Conservation (phyloP, 2,797 vertebrate genomes). For the Zalophus californianus region DNA sequence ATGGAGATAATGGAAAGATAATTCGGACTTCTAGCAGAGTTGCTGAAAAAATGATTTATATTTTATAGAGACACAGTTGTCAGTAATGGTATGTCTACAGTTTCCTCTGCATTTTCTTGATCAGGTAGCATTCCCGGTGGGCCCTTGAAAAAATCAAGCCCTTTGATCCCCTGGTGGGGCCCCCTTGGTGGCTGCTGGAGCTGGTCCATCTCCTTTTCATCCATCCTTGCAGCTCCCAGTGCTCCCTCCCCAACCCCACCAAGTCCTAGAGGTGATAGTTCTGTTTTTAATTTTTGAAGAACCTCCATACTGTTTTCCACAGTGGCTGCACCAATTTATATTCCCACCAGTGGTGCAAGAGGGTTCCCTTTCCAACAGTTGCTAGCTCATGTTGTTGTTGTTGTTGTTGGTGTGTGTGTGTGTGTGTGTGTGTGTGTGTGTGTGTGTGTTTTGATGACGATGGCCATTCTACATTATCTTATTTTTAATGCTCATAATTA, state of each 20-base stretch:
- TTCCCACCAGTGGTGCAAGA: neutral
- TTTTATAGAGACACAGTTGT: neutral
- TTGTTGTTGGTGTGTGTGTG: neutral
- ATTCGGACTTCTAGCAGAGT: neutral
- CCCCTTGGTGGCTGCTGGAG: neutral
- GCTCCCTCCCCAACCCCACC: too few relatives aligned
- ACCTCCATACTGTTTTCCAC: neutral
- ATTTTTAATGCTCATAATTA: conserved; percentile 14
- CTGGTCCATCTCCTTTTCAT: neutral
- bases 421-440: too few relatives aligned
- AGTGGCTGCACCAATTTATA: neutral
- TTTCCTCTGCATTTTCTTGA: neutral
- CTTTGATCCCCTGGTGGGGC: neutral
- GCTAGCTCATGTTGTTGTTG: neutral
- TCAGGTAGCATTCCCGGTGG: neutral
- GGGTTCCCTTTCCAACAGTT: neutral
- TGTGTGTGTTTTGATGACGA: neutral
- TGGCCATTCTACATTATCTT: neutral
- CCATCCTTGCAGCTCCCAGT: neutral
- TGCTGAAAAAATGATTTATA: neutral
- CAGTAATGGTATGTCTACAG: neutral
- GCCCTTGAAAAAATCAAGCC: neutral
- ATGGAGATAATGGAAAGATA: neutral
- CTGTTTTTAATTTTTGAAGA: neutral
- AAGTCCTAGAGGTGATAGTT: neutral